Conservation (phyloP, 2,797 vertebrate species). For the Melanogrammus aeglefinus region DNA sequence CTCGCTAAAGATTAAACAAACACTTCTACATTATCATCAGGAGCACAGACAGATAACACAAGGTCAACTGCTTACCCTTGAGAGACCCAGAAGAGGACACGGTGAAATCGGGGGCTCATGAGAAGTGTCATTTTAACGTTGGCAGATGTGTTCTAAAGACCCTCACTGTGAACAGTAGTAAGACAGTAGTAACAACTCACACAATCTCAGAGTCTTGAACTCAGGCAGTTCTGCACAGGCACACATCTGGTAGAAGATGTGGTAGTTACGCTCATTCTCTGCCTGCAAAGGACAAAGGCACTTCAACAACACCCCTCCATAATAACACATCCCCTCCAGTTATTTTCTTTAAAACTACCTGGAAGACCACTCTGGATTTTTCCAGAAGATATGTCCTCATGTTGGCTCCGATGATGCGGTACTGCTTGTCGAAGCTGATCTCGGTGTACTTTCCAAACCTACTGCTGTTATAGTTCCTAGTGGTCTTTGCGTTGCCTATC, state of each 20-base stretch:
- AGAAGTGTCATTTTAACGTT: background rate
- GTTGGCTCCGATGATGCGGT: constrained; percentile 94
- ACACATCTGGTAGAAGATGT: constrained; percentile 98
- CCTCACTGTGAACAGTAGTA: background rate
- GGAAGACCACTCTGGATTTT: constrained; percentile 97
- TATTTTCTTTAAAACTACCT: constrained; percentile 68
- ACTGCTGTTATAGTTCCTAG: constrained; percentile 97
- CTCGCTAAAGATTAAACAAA: constrained; percentile 66
- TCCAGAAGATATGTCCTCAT: constrained; percentile 98
- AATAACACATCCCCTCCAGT: background rate
- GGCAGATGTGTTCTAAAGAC: background rate
- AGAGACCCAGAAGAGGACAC: background rate
- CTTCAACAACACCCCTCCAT: constrained; percentile 1
- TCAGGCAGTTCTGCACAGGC: constrained; percentile 83
- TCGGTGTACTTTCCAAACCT: constrained; percentile 98
- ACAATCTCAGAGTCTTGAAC: constrained; percentile 83
- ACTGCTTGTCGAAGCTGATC: constrained; percentile 89
- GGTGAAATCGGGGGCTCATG: background rate
- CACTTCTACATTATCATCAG: background rate
- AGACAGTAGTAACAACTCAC: constrained; percentile 69
- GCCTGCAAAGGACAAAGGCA: constrained; percentile 71
- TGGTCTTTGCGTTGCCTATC: constrained; percentile 99
- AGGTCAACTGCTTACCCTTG: background rate
- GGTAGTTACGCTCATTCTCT: constrained; percentile 96
- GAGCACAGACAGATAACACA: constrained; percentile 4